These are phyloP conservation scores for Zygaena filipendulae DNA, from an alignment of 2,888 invertebrate species.

Conservation along the genomic window DNA sequence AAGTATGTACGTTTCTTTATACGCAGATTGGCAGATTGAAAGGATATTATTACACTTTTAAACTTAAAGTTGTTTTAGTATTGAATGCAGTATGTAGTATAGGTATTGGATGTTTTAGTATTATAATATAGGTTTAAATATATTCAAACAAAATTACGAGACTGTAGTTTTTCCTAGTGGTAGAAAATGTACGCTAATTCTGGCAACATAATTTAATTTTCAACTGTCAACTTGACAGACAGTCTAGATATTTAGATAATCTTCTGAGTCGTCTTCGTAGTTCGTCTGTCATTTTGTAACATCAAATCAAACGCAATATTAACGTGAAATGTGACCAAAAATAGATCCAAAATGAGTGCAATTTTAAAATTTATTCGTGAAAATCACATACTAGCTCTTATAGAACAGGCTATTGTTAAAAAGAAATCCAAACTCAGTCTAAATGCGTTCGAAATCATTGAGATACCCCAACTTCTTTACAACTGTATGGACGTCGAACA, in stretches of 20 bases:
- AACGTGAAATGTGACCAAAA: constrained; percentile 36
- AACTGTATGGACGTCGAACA: constrained; percentile 68
- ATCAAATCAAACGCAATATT: constrained; percentile 44
- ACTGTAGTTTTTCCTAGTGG: too few relatives aligned
- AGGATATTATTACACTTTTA: too few relatives aligned
- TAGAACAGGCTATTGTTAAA: constrained; percentile 71
- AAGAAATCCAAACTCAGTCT: constrained; percentile 70
- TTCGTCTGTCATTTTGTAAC: constrained; percentile 3
- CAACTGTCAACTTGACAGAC: too few relatives aligned
- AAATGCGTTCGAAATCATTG: constrained; percentile 72
- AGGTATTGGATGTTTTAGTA: too few relatives aligned
- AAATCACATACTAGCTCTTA: constrained; percentile 73
- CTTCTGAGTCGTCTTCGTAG: too few relatives aligned
- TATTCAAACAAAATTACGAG: too few relatives aligned
- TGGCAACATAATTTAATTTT: too few relatives aligned
- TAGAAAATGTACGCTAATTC: too few relatives aligned
- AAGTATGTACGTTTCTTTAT: constrained; percentile 19
- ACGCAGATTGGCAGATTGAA: constrained; percentile 10
- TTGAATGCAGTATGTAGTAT: too few relatives aligned
- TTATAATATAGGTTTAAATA: too few relatives aligned
- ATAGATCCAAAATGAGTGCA: constrained; percentile 67
- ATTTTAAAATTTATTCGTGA: constrained; percentile 75
- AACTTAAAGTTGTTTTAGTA: constrained; percentile 9
- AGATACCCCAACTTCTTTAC: constrained; percentile 68
- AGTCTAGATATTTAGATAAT: too few relatives aligned